A percentile compares a stretch with the other conserved stretches of the same genome.
Conservation (phyloP, 2,888 invertebrate species). For the Pristionchus exspectatus region DNA sequence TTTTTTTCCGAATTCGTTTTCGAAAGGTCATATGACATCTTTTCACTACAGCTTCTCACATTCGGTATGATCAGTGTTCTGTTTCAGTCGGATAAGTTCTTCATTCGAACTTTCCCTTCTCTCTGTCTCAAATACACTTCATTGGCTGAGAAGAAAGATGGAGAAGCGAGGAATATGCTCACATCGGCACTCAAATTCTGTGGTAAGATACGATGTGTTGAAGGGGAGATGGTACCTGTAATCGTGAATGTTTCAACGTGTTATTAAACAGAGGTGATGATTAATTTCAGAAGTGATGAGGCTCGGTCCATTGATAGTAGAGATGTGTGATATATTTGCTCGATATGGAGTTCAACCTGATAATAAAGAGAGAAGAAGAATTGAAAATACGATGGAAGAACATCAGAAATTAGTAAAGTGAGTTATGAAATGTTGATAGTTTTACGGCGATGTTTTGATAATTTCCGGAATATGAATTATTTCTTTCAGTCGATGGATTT, state of each 20-base stretch:
- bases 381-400: slow-evolving; percentile 12
- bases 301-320: neutral
- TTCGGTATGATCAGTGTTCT: neutral
- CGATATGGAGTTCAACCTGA: slow-evolving; percentile 47
- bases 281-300: neutral
- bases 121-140: slow-evolving; percentile 14
- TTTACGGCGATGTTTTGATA: neutral
- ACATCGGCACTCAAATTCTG: slow-evolving; percentile 10
- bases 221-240: neutral
- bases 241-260: neutral
- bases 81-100: neutral
- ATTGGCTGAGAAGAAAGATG: slow-evolving; percentile 1
- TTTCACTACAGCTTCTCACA: too few relatives aligned
- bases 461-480: too few relatives aligned
- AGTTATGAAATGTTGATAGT: neutral
- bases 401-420: slow-evolving; percentile 36
- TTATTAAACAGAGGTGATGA: neutral
- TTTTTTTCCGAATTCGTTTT: too few relatives aligned
- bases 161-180: slow-evolving; percentile 6
- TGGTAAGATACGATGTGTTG: neutral
- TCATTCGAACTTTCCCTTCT: slow-evolving; percentile 19
- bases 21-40: too few relatives aligned
- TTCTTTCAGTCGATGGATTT: slow-evolving; percentile 40
- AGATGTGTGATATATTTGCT: slow-evolving; percentile 26
- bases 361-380: slow-evolving; percentile 25